phyloP scores from a whole-genome alignment of 2,797 vertebrate genomes.

The Apogon hyalosoma region DNA sequence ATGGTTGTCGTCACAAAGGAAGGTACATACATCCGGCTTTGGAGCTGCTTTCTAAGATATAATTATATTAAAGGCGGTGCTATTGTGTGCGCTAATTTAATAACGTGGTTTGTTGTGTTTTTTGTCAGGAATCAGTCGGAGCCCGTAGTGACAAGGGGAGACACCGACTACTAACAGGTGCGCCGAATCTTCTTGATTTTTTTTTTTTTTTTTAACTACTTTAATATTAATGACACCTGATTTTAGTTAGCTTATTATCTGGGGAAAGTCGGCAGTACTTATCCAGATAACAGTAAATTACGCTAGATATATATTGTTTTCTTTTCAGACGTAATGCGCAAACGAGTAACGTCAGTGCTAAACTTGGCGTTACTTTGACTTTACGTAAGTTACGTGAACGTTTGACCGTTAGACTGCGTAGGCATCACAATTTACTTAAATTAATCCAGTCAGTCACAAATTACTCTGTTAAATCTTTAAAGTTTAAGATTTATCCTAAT shows the following conservation, averaged over 20 bases:
- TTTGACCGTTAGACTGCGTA: background rate
- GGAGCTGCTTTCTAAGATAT: background rate
- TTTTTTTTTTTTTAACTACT: too few relatives aligned
- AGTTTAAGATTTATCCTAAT: background rate
- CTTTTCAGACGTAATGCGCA: too few relatives aligned
- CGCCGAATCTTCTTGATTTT: background rate
- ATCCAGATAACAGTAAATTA: background rate
- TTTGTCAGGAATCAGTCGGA: slow-evolving; percentile 9
- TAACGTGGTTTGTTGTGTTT: background rate
- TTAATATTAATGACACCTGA: too few relatives aligned
- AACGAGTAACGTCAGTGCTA: background rate
- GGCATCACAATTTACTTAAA: background rate
- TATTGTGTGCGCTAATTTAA: background rate
- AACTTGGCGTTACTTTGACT: background rate
- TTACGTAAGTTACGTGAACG: background rate
- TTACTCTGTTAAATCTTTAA: background rate
- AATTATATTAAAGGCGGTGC: background rate
- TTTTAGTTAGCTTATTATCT: background rate
- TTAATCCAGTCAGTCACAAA: background rate
- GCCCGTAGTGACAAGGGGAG: slow-evolving; percentile 12
- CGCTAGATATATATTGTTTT: too few relatives aligned
- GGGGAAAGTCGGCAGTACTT: background rate
- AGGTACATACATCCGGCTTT: slow-evolving; percentile 1
- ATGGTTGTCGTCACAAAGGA: background rate
- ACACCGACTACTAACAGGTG: slow-evolving; percentile 55